Conservation (phyloP, 2,888 invertebrate genomes). For the Sclerodermus sp. region DNA sequence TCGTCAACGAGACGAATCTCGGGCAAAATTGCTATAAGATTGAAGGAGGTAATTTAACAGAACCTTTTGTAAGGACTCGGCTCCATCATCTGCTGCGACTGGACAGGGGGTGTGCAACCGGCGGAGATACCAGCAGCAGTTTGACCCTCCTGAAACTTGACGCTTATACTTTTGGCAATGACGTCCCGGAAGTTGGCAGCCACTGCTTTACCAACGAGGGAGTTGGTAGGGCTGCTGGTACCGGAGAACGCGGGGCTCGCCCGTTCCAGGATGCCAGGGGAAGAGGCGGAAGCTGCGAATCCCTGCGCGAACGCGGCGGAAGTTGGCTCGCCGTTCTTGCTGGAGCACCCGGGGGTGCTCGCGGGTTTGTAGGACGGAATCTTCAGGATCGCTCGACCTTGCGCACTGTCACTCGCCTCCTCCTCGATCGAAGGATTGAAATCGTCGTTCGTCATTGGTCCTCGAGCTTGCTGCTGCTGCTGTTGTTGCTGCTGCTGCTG, state of each 20-base stretch:
- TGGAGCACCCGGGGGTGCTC: constrained; percentile 45
- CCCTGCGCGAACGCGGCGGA: constrained; percentile 45
- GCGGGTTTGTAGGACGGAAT: constrained; percentile 88
- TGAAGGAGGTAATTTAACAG: too few relatives aligned
- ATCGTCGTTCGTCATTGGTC: constrained; percentile 59
- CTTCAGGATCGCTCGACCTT: constrained; percentile 75
- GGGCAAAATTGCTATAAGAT: too few relatives aligned
- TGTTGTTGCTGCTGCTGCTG: constrained; percentile 28
- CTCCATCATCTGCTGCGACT: constrained; percentile 57
- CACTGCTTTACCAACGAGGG: constrained; percentile 61
- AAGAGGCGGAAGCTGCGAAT: constrained; percentile 50
- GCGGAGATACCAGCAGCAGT: constrained; percentile 45
- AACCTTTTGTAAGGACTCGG: constrained; percentile 54
- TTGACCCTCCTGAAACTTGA: constrained; percentile 72
- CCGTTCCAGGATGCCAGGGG: constrained; percentile 55
- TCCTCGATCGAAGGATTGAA: constrained; percentile 56
- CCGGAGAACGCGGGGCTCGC: constrained; percentile 61
- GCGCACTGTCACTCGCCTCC: constrained; percentile 54
- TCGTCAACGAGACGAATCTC: too few relatives aligned
- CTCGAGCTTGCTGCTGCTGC: constrained; percentile 33
- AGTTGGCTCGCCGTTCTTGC: constrained; percentile 50
- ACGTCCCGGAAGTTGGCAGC: constrained; percentile 80
- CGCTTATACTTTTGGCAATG: constrained; percentile 89
- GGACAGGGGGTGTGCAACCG: constrained; percentile 59
- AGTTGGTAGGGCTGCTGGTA: constrained; percentile 59